Evolutionary conservation across 1,140 invertebrate species (phyloP).

Genomic region (Batillaria attramentaria): DNA sequence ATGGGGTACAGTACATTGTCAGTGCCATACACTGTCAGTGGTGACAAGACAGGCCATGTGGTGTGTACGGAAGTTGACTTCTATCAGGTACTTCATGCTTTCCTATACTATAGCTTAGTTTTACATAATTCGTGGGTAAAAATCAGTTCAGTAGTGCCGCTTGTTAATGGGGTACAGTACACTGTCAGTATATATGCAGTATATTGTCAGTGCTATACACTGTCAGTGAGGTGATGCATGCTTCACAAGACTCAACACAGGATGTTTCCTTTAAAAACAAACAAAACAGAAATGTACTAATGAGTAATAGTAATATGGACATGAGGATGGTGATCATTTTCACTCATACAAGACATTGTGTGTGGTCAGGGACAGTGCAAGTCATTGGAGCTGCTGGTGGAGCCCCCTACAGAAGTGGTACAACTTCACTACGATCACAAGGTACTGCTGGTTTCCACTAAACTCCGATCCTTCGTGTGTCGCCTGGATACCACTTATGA

Average conservation of each 20-base stretch:
- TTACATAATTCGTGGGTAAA: no score
- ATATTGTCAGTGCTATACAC: constrained; percentile 90
- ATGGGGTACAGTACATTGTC: no score
- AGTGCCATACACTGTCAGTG: no score
- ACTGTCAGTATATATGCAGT: no score
- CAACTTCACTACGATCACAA: constrained; percentile 87
- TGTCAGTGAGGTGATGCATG: constrained; percentile 90
- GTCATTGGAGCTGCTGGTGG: constrained; percentile 86
- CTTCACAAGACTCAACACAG: no score
- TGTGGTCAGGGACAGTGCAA: constrained; percentile 83
- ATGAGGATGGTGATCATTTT: neutral
- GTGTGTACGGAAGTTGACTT: constrained; percentile 92
- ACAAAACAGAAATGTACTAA: no score
- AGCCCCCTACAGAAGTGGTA: constrained; percentile 82
- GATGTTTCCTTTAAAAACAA: no score
- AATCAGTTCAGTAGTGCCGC: no score
- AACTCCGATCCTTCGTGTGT: constrained; percentile 85
- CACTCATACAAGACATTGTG: constrained; percentile 4
- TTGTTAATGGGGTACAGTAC: no score
- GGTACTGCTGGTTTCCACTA: constrained; percentile 83
- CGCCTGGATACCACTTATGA: constrained; percentile 76
- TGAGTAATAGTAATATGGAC: no score
- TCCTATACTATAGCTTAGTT: no score
- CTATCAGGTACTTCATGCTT: constrained; percentile 88
- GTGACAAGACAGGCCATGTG: constrained; percentile 86